Percentiles rank a stretch among this genome's conserved stretches.
Evolutionary conservation across 2,113 vertebrate species (phyloP).

Genomic region (Oncorhynchus kisutch): DNA sequence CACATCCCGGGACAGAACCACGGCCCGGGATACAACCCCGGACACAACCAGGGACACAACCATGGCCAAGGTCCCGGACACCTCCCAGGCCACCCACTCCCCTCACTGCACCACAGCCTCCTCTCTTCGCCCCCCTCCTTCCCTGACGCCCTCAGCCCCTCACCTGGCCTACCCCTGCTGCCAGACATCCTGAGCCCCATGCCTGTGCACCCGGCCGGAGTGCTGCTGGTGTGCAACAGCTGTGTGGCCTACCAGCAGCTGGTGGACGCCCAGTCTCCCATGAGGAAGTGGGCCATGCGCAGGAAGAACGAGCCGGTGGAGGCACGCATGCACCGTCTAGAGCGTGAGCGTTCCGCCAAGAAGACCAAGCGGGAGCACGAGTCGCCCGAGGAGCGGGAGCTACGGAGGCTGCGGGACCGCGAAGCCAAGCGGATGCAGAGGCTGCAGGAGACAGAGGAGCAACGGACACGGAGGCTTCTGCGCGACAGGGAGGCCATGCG

Average conservation of each 20-base stretch:
- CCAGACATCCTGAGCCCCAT: constrained; percentile 76
- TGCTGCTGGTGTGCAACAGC: constrained; percentile 95
- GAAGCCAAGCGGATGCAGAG: constrained; percentile 95
- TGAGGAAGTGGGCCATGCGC: constrained; percentile 88
- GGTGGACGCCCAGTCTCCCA: constrained; percentile 80
- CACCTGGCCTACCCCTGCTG: constrained; percentile 66
- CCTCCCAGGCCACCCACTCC: constrained; percentile 60
- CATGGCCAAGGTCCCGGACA: constrained; percentile 44
- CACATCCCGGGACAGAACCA: constrained; percentile 10
- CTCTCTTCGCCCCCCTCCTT: constrained; percentile 56
- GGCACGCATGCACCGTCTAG: constrained; percentile 85
- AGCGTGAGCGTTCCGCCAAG: constrained; percentile 93
- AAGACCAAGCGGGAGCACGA: constrained; percentile 93
- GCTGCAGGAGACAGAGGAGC: constrained; percentile 93
- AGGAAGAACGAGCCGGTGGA: constrained; percentile 90
- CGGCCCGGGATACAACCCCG: neutral
- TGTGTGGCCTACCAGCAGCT: constrained; percentile 90
- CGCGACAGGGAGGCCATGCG: constrained; percentile 96
- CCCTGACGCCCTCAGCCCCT: constrained; percentile 65
- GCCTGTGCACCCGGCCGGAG: constrained; percentile 87
- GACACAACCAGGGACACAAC: constrained; percentile 27
- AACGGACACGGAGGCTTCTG: constrained; percentile 88
- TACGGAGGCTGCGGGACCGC: constrained; percentile 88
- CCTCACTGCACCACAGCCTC: constrained; percentile 56
- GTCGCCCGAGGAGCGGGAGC: constrained; percentile 85